Evolutionary conservation across 1,140 invertebrate genomes (phyloP).

Genomic region (Mylabris phalerata): DNA sequence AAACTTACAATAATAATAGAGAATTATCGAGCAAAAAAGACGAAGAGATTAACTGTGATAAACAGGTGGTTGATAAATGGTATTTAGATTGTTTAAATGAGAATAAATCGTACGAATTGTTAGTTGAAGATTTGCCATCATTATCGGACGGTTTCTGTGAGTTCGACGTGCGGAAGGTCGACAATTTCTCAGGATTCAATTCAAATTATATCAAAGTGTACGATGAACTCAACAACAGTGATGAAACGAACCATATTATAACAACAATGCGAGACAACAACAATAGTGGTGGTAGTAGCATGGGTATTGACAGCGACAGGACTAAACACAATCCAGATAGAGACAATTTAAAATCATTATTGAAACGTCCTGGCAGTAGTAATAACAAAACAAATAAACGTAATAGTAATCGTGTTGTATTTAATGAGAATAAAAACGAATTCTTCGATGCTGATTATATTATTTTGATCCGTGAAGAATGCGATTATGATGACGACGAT

Average conservation of each 20-base stretch:
- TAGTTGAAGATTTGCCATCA: background rate
- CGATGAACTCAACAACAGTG: conserved; percentile 31
- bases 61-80: conserved; percentile 25
- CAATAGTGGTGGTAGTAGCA: conserved; percentile 25
- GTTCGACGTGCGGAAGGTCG: conserved; percentile 32
- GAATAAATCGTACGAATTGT: background rate
- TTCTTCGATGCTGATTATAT: conserved; percentile 85
- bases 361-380: conserved; percentile 47
- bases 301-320: conserved; percentile 41
- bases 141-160: conserved; percentile 24
- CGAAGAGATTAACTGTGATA: background rate
- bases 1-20: background rate
- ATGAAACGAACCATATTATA: conserved; percentile 24
- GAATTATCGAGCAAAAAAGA: background rate
- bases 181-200: conserved; percentile 15
- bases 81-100: background rate
- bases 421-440: conserved; percentile 78
- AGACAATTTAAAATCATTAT: conserved; percentile 49
- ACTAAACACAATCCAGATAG: conserved; percentile 38
- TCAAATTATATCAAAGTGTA: conserved; percentile 26
- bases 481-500: conserved; percentile 68
- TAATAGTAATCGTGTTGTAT: conserved; percentile 57
- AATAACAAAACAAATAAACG: conserved; percentile 34
- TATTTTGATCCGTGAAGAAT: conserved; percentile 76
- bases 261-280: conserved; percentile 3